Evolutionary conservation across 2,888 invertebrate species (phyloP), one percentile per base, ranked within the genome.

Genomic region (Teinopalpus imperialis): DNA sequence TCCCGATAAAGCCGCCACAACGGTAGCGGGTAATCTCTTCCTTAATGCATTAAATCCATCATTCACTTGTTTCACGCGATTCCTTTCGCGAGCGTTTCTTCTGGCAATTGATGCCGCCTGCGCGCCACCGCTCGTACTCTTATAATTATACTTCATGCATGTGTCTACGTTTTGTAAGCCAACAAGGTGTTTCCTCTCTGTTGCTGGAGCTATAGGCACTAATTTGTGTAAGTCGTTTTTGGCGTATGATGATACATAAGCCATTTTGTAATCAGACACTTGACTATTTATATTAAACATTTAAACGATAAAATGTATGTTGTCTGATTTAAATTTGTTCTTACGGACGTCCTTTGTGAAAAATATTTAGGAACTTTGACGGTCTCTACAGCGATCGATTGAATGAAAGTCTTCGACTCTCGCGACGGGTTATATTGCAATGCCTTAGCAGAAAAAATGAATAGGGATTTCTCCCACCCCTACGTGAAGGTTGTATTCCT

Each of bases 1-100:
- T 9, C 91, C 91, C 23, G 76, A 87, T 40, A 94, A 69, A 0
- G 93, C 92, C 37, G 93, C 92, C 7, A 95, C 92, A 3, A 95
- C 92, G n/a, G 92, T 91, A 40, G 94, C 91, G 0, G 97, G 97
- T 56, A 97, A 92, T 69, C 96, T 95, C 62, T 95, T 95, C 41
- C 97, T 90, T 24, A 97, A 81, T 31, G 94, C 95, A 45, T 95
- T 95, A 70, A 97, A 97, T 51, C 97, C 97, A 69, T 96, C 96
- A 85, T 97, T 97, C 70, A 97, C 97, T 91, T 97, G 97, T 81
- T 97, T 97, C 49, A 98, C 98, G 51, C 98, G 93, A 74, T 98
- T 98, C 57, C 98, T 90, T 80, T 98, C 98, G 8, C 98, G 91
- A n/a, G 97, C 98, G 79, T 98, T 98, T 61, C 98, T 91, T 43